These are phyloP conservation scores for Hypothenemus hampei DNA, from an alignment of 1,140 invertebrate species.

Conservation along the genomic window DNA sequence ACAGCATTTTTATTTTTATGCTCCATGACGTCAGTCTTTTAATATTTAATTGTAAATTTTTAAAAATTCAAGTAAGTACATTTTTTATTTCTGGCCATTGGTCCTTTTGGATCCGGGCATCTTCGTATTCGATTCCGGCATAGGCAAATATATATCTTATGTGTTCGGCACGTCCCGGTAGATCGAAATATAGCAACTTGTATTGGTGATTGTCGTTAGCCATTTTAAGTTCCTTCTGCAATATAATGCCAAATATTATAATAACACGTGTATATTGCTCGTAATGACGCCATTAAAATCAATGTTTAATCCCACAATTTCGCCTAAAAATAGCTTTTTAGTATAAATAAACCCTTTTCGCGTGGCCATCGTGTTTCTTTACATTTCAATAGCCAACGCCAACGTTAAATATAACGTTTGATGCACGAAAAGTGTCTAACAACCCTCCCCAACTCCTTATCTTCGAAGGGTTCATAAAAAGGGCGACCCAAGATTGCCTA, in stretches of 20 bases:
- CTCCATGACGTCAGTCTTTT: no score
- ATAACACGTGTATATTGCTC: no score
- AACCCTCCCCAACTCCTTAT: neutral
- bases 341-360: neutral
- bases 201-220: conserved; percentile 40
- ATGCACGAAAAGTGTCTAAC: neutral
- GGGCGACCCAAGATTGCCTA: neutral
- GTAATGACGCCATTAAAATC: no score
- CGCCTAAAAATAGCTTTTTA: neutral
- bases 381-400: neutral
- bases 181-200: conserved; percentile 61
- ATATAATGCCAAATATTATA: no score
- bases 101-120: conserved; percentile 54
- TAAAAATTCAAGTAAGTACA: no score
- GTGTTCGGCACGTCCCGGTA: conserved; percentile 62
- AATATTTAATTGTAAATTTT: no score
- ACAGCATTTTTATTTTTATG: no score
- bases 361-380: neutral
- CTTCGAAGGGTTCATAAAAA: neutral
- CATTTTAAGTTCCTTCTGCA: conserved; percentile 1
- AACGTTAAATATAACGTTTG: neutral
- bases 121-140: conserved; percentile 58
- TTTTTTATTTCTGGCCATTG: conserved; percentile 53
- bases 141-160: conserved; percentile 63
- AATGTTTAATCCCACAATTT: neutral